Evolutionary conservation across 2,888 invertebrate genomes (phyloP).

Genomic region (Zhuqinia jingwanae): DNA sequence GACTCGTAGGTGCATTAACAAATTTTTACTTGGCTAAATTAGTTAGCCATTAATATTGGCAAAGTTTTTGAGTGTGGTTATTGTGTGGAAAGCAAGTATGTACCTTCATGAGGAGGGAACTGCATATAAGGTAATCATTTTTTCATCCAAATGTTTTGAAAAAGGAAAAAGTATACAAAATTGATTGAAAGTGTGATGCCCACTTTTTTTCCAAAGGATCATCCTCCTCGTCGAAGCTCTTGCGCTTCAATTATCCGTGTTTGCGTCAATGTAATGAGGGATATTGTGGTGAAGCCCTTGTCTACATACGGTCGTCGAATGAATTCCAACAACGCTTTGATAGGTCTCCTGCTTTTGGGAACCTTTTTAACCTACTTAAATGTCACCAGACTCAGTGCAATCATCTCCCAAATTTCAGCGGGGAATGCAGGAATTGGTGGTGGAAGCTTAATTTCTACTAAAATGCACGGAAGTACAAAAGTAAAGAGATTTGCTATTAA

Average conservation of each 20-base stretch:
- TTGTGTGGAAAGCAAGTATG: constrained; percentile 24
- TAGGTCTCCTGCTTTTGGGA: constrained; percentile 52
- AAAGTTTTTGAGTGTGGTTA: neutral
- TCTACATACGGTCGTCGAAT: constrained; percentile 50
- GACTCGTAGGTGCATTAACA: neutral
- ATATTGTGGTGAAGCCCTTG: constrained; percentile 49
- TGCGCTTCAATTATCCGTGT: constrained; percentile 8
- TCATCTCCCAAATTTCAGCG: neutral
- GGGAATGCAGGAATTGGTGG: neutral
- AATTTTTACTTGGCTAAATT: neutral
- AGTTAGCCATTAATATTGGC: no score
- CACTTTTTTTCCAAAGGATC: constrained; percentile 42
- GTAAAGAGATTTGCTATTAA: constrained; percentile 78
- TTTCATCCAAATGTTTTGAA: neutral
- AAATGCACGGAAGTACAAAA: neutral
- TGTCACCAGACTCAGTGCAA: constrained; percentile 30
- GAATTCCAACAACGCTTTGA: constrained; percentile 62
- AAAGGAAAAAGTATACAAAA: no score
- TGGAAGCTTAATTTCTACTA: neutral
- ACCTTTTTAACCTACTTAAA: constrained; percentile 65
- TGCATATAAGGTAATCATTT: constrained; percentile 42
- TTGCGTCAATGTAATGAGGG: constrained; percentile 3
- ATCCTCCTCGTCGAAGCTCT: constrained; percentile 58
- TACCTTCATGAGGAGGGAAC: constrained; percentile 40
- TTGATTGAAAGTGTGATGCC: neutral